Percentiles rank a stretch among this genome's conserved stretches.
These are phyloP conservation scores for Brachystomella parvula DNA, from an alignment of 1,140 invertebrate species.

Conservation along the genomic window DNA sequence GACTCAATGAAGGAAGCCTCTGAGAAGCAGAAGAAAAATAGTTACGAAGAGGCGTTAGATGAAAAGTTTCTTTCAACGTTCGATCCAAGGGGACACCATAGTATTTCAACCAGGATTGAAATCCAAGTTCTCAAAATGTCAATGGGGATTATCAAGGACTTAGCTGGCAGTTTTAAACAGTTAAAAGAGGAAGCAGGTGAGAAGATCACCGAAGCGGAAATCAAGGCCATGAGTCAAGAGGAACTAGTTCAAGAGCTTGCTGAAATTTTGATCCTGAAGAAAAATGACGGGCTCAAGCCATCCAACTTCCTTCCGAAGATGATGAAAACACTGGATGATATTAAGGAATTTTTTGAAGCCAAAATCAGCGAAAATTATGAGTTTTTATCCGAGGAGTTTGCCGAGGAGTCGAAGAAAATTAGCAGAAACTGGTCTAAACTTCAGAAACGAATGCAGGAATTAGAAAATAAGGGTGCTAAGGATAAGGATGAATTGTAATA, in stretches of 20 bases:
- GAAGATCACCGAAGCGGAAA: not conserved
- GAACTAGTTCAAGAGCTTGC: not conserved
- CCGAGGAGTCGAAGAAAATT: not conserved
- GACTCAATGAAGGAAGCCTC: not conserved
- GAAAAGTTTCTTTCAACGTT: not conserved
- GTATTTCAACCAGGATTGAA: not conserved
- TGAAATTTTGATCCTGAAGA: not conserved
- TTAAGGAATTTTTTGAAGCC: not conserved
- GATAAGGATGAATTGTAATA: not conserved
- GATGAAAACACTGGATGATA: not conserved
- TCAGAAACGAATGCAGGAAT: not conserved
- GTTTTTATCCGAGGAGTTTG: not conserved
- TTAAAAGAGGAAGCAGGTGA: not conserved
- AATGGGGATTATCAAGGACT: conserved; percentile 1
- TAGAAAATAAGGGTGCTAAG: not conserved
- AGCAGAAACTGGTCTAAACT: not conserved
- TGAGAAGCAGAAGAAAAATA: not conserved
- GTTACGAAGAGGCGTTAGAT: not conserved
- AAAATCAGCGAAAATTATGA: not conserved
- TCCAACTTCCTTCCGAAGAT: not conserved
- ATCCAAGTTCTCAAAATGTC: not conserved
- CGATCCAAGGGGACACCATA: not conserved
- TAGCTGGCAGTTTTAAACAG: not conserved
- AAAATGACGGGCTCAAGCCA: not conserved
- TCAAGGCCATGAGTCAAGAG: not conserved